Conservation (phyloP, 1,140 invertebrate species). For the Drosophila bifasciata region DNA sequence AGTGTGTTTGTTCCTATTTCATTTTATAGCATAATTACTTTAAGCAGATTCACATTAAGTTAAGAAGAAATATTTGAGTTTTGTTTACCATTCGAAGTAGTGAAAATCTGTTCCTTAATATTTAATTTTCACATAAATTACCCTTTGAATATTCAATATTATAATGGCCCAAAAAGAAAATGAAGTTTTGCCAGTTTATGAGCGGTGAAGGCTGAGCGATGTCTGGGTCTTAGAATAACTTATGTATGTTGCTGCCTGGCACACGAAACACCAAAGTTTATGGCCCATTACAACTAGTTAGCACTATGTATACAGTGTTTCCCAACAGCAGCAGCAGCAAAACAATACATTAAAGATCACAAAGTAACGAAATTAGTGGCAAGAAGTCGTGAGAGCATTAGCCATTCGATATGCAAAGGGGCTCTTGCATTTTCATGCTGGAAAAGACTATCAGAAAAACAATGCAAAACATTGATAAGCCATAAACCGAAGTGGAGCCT, state of each 20-base stretch:
- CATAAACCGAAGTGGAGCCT: constrained; percentile 41
- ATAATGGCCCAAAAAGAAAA: constrained; percentile 1
- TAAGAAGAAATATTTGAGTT: no score
- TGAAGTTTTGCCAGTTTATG: neutral
- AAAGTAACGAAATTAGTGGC: neutral
- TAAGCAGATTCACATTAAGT: no score
- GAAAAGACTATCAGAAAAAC: constrained; percentile 18
- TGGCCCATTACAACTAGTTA: constrained; percentile 21
- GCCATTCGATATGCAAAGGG: constrained; percentile 9
- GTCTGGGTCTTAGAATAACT: constrained; percentile 7
- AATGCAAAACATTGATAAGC: constrained; percentile 55
- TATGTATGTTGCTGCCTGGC: neutral
- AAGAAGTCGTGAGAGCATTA: constrained; percentile 24
- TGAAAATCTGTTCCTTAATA: neutral
- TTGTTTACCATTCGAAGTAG: no score
- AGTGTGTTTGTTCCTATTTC: constrained; percentile 5
- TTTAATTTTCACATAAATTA: neutral
- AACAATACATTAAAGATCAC: neutral
- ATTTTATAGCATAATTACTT: no score
- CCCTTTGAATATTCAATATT: neutral
- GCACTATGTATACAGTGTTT: neutral
- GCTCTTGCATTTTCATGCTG: neutral
- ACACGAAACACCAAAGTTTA: constrained; percentile 12
- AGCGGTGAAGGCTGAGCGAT: constrained; percentile 15
- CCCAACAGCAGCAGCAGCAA: neutral